Evolutionary conservation across 2,888 invertebrate genomes (phyloP), one percentile per base, ranked within the genome.

Genomic region (Rotaria sp.): DNA sequence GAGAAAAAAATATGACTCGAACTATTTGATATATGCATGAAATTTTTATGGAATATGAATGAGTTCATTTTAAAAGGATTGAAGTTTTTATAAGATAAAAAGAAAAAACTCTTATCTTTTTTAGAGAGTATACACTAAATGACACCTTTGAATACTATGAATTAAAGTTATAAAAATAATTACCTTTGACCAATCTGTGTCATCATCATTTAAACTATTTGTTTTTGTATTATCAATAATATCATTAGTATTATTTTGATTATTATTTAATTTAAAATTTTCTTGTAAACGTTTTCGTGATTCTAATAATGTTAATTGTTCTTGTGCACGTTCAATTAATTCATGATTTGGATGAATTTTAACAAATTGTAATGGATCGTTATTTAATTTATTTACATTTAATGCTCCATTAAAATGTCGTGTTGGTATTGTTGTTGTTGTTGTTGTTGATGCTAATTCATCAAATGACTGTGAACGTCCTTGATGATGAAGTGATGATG

Each of bases 401-500:
- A 45, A 80, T 41, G 41, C 24, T 80, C 24, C 45, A 45, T 41
- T 26, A 80, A 80, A 80, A 80, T 80, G 80, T 45, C 80, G 41
- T 80, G 75, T 75, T 38, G 75, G 75, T 10, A 75, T 41, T 26
- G 80, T 80, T 67, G 67, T 67, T 45, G 80, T 80, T 26, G 80
- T 80, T 67, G 67, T 21, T 45, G 80, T 35, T 45, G 41, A 45
- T 11, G 80, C 80, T 80, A 80, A 80, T 80, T 80, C 80, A 80
- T 80, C 80, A 80, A 80, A 45, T n/a, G 80, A 80, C n/a, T 80
- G 80, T 26, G 45, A 45, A 80, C 80, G 80, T 80, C 80, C 80
- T 80, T 80, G 80, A n/a, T n/a, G 80, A 80, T 80, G 80, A 4
- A 80, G 45, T 21, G 45, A 45, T n/a, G 41, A 45, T 26, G 80